A percentile compares a stretch with the other conserved stretches of the same genome.
Conservation (phyloP, 1,140 invertebrate genomes). For the Augochlora pura region DNA sequence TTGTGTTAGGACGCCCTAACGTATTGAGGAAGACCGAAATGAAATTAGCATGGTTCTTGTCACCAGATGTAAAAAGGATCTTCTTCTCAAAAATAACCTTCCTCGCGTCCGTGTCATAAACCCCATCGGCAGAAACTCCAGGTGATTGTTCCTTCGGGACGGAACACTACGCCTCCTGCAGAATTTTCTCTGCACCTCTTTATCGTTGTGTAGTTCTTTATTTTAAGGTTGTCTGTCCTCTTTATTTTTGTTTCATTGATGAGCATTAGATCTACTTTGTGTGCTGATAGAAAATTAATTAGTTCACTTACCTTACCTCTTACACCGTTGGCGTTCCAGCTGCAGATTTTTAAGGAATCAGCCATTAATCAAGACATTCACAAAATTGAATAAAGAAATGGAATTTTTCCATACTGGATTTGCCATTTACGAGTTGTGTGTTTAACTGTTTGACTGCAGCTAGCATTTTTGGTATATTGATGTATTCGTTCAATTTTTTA, state of each 20-base stretch:
- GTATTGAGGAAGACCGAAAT: too few relatives aligned
- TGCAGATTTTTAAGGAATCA: conserved; percentile 47
- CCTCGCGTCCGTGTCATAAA: too few relatives aligned
- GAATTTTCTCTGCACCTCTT: conserved; percentile 48
- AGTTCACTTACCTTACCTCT: conserved; percentile 55
- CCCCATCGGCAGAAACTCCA: too few relatives aligned
- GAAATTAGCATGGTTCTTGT: too few relatives aligned
- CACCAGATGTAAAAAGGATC: too few relatives aligned
- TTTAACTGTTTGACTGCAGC: not conserved
- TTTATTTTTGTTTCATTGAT: conserved; percentile 60
- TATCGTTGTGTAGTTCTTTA: conserved; percentile 56
- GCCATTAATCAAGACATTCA: not conserved
- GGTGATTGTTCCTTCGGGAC: too few relatives aligned
- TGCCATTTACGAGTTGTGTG: not conserved
- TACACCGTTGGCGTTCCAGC: conserved; percentile 63
- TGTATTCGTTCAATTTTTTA: not conserved
- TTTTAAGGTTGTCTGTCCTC: conserved; percentile 40
- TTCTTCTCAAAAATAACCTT: too few relatives aligned
- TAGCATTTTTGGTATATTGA: not conserved
- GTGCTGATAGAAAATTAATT: conserved; percentile 50
- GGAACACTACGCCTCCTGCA: conserved; percentile 54
- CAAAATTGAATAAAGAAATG: not conserved
- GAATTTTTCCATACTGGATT: not conserved
- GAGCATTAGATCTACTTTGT: conserved; percentile 55
- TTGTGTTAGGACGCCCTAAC: too few relatives aligned